Evolutionary conservation across 1,140 invertebrate genomes (phyloP).

Genomic region (Zaprionus gabonicus): DNA sequence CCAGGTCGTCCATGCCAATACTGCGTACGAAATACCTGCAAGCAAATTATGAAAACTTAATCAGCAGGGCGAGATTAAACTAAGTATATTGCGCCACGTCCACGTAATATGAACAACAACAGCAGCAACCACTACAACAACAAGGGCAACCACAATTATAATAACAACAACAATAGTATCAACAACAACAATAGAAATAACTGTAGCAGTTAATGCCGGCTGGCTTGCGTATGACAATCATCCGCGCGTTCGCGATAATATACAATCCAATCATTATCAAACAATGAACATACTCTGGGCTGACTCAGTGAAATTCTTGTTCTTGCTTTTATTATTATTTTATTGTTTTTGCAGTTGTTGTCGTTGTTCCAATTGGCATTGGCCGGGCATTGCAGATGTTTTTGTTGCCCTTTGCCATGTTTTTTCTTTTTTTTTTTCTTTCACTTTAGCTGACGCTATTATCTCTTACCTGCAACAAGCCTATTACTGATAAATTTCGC

Average conservation of each 20-base stretch:
- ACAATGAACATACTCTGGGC: slow-evolving; percentile 31
- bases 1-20: slow-evolving; percentile 55
- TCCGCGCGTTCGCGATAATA: slow-evolving; percentile 37
- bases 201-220: slow-evolving; percentile 24
- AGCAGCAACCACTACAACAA: slow-evolving; percentile 32
- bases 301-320: slow-evolving; percentile 40
- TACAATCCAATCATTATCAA: slow-evolving; percentile 48
- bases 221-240: slow-evolving; percentile 25
- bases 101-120: slow-evolving; percentile 65
- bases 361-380: slow-evolving; percentile 35
- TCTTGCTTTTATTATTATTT: slow-evolving; percentile 3
- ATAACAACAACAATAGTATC: slow-evolving; percentile 5
- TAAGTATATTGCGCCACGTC: slow-evolving; percentile 71
- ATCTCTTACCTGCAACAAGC: slow-evolving; percentile 39
- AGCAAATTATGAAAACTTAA: slow-evolving; percentile 37
- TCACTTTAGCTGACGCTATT: not conserved
- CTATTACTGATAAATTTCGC: slow-evolving; percentile 44
- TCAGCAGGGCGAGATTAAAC: slow-evolving; percentile 62
- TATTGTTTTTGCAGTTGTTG: slow-evolving; percentile 46
- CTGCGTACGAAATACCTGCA: slow-evolving; percentile 44
- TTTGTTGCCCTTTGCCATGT: not conserved
- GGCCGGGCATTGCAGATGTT: slow-evolving; percentile 25
- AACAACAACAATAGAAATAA: slow-evolving; percentile 18
- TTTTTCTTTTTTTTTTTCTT: slow-evolving; percentile 6
- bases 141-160: slow-evolving; percentile 17